Base-by-base conservation (phyloP, 2,888 invertebrate genomes). In the Scaptomyza cyrtandrae region DNA sequence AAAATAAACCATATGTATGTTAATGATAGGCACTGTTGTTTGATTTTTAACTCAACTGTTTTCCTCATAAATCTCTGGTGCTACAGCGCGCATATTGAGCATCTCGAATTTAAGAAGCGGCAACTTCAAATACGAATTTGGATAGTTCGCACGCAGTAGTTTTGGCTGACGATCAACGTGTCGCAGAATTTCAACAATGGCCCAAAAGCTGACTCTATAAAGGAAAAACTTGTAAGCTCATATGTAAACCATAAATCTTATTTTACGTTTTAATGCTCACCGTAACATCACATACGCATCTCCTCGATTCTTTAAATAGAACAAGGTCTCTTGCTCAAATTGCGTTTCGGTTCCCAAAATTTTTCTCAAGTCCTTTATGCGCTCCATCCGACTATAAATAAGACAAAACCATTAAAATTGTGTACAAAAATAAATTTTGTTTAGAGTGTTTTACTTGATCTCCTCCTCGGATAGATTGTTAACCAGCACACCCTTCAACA, bases 41-140 rank as follows among this genome's bases (percentile, higher is more conserved):
- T 14, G 7, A 3, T 2, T 7, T 6, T 3, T 37, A 59, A 62
- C 74, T 83, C 67, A 82, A 92, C 92, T 75, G 59, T 90, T 89
- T 50, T 89, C 89, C 62, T 92, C 91, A 58, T 82, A 89, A 3
- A 80, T 66, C 55, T 87, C 84, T 7, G 92, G 92, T 0, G 92
- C 85, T 44, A 74, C 84, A n/a, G 89, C 86, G 14, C 82, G 82
- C 80, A 89, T 85, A 16, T 81, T 84, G 0, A 90, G 75, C 81
- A 89, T 87, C 56, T 91, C 90, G 41, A 91, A 92, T 50, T 89
- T 91, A 1, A 92, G 69, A 6, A 92, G 67, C 3, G 92, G 92
- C 37, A 92, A 64, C 58, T 90, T 89, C 13, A 92, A 70, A 60
- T 91, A 89, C 0, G 84, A 75, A 37, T 82, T 90, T 0, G 92